phyloP scores from a whole-genome alignment of 2,797 vertebrate species.

The Oryzias sinensis region DNA sequence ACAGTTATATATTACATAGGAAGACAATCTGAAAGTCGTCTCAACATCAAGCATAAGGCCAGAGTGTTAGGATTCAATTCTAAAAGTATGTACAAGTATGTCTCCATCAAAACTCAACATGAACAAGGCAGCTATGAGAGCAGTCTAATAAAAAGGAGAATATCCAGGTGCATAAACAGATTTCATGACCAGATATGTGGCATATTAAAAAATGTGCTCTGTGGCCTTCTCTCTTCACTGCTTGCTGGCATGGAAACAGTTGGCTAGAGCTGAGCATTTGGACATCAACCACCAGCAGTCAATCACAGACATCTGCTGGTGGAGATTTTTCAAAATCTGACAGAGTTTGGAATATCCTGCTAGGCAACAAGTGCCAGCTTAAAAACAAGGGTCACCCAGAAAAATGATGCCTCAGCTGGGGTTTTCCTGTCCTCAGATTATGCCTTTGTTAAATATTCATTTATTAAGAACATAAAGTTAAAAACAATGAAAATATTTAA shows the following conservation, averaged over 20 bases:
- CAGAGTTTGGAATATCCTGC: constrained; percentile 57
- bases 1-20: constrained; percentile 42
- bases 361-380: constrained; percentile 63
- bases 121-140: constrained; percentile 14
- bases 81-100: constrained; percentile 34
- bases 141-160: constrained; percentile 3
- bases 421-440: constrained; percentile 51
- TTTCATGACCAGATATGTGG: constrained; percentile 11
- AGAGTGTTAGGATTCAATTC: constrained; percentile 61
- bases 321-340: constrained; percentile 37
- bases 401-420: constrained; percentile 57
- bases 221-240: constrained; percentile 19
- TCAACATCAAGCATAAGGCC: constrained; percentile 38
- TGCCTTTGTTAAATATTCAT: constrained; percentile 6
- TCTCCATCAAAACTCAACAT: constrained; percentile 44
- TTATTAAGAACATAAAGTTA: background rate
- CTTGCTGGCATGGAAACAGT: constrained; percentile 57
- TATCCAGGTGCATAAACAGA: background rate
- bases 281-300: constrained; percentile 60
- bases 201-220: constrained; percentile 36
- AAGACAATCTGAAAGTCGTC: constrained; percentile 33
- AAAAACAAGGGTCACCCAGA: constrained; percentile 60
- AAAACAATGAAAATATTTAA: background rate
- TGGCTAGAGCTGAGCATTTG: constrained; percentile 64
- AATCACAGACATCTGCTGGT: constrained; percentile 53